These are phyloP conservation scores for Seira sanloemensis DNA, from an alignment of 2,888 invertebrate species.

Conservation along the genomic window DNA sequence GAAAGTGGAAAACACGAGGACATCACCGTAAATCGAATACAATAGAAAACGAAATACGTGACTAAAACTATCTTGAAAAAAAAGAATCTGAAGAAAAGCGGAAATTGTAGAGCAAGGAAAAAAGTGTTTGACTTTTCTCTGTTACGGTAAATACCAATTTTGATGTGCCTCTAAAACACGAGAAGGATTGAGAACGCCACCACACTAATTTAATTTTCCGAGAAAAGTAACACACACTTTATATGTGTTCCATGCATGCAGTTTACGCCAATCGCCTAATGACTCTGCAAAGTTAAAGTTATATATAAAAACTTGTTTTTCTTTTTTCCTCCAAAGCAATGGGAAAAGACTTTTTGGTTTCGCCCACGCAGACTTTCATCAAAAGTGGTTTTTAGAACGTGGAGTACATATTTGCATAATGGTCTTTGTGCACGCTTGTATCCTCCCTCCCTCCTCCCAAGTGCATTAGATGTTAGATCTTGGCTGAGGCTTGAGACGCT, in stretches of 20 bases:
- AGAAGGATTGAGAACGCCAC: neutral
- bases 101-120: neutral
- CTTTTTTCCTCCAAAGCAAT: neutral
- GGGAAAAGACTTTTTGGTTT: constrained; percentile 17
- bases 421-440: too few species aligned
- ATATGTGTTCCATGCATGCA: too few species aligned
- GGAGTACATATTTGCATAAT: too few species aligned
- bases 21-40: neutral
- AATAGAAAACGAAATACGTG: too few species aligned
- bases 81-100: neutral
- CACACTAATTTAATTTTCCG: neutral
- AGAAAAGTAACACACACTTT: neutral
- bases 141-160: neutral
- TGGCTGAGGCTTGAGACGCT: too few species aligned
- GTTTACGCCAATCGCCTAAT: too few species aligned
- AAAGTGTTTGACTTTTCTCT: neutral
- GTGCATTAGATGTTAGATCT: too few species aligned
- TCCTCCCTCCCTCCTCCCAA: too few species aligned
- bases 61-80: too few species aligned
- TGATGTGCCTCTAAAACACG: neutral
- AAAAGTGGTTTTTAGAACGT: neutral
- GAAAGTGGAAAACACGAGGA: neutral
- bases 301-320: neutral
- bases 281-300: neutral
- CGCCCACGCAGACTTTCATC: constrained; percentile 48